These are phyloP conservation scores for Zaprionus inermis DNA, from an alignment of 1,140 invertebrate genomes.

Conservation along the genomic window DNA sequence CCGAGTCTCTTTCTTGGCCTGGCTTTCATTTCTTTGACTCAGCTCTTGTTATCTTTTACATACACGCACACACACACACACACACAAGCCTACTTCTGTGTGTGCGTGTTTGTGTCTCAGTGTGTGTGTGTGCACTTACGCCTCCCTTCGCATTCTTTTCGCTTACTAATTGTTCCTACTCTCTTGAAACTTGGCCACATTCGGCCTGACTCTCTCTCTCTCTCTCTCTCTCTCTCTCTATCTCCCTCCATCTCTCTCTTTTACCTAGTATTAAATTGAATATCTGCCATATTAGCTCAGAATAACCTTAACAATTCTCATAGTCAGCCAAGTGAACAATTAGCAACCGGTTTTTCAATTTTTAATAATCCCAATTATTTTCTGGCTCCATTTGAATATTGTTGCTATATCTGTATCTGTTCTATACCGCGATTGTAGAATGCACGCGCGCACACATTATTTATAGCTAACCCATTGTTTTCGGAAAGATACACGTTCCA, in stretches of 20 bases:
- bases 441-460: constrained; percentile 48
- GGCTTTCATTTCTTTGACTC: constrained; percentile 66
- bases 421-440: constrained; percentile 42
- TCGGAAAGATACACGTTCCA: constrained; percentile 39
- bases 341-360: constrained; percentile 66
- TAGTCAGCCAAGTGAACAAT: constrained; percentile 30
- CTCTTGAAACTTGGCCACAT: background rate
- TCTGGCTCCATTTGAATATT: constrained; percentile 36
- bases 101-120: constrained; percentile 7
- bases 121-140: constrained; percentile 27
- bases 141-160: constrained; percentile 69
- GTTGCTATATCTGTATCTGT: constrained; percentile 6
- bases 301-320: background rate
- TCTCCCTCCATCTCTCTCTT: constrained; percentile 19
- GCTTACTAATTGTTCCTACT: constrained; percentile 64
- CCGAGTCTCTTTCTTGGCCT: constrained; percentile 44
- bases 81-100: background rate
- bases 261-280: constrained; percentile 28
- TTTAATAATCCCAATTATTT: constrained; percentile 54
- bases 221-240: background rate
- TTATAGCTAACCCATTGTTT: constrained; percentile 63
- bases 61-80: background rate
- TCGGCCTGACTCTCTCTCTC: background rate
- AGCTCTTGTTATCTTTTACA: constrained; percentile 50
- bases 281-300: constrained; percentile 16